Base-by-base conservation (phyloP, 2,888 invertebrate genomes). In the Smittia sp. region DNA sequence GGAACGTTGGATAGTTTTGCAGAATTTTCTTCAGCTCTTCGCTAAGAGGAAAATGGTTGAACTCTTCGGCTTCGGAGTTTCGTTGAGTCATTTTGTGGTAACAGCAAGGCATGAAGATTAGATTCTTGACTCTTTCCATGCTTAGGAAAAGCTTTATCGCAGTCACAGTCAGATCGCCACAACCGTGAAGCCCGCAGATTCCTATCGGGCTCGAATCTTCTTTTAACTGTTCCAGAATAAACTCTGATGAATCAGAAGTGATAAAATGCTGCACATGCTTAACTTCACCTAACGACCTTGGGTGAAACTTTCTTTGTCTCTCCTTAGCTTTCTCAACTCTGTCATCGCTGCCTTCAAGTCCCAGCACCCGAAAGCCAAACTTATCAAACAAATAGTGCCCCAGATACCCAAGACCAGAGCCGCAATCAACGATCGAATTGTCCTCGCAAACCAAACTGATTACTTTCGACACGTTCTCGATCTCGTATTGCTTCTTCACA, bases 51-150 rank as follows among this genome's bases (percentile, higher is more conserved):
- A 92, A 91, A 80, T 89, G 87, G 25, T 81, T 79, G 77, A 90
- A 90, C 74, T 65, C 65, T 4, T 78, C 78, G 76, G 80, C 78
- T n/a, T 52, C 38, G 1, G 25, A 74, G 1, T 75, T 58, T n/a
- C 24, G 82, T 74, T 70, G 81, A 78, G 93, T 1, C 79, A 92
- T 84, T 80, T 90, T 89, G 79, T 93, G 92, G 78, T 93, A 93
- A 78, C 93, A 93, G 78, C 93, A 93, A 1, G 92, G 90, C 85
- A 92, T 88, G 13, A 92, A 83, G 62, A 89, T 84, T 22, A 91
- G 79, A 15, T 85, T 81, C 75, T 83, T 84, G 0, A 87, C 87
- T 39, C 81, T 80, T 6, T 83, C 78, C 79, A 89, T 85, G 77
- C 85, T 81, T 52, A 85, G 78, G 80, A 90, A 92, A 76, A 91